These are phyloP conservation scores for Nomada ferruginata DNA, from an alignment of 2,888 invertebrate species.

Conservation along the genomic window DNA sequence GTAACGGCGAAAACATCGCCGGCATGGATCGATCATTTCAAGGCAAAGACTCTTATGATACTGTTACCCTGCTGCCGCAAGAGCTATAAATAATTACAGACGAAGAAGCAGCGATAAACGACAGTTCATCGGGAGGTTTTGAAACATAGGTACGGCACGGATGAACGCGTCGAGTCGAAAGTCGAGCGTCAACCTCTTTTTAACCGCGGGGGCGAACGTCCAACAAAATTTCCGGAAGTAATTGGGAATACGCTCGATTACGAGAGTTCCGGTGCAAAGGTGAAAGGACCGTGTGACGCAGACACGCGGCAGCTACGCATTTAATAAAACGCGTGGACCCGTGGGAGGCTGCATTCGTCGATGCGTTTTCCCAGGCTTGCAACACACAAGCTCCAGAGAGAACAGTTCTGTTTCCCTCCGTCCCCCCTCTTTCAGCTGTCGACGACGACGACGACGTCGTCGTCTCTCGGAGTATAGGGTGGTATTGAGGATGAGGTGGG, in stretches of 20 bases:
- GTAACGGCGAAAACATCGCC: conserved; percentile 7
- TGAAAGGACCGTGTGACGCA: conserved; percentile 47
- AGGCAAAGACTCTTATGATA: background rate
- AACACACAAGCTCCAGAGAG: conserved; percentile 53
- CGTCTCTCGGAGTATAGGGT: conserved; percentile 64
- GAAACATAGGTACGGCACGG: background rate
- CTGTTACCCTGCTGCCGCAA: background rate
- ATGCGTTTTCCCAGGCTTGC: conserved; percentile 58
- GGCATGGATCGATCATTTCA: conserved; percentile 26
- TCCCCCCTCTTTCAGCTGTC: conserved; percentile 45
- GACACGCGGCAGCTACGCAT: conserved; percentile 45
- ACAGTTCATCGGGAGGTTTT: background rate
- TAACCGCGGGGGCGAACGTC: background rate
- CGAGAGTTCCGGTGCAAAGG: conserved; percentile 42
- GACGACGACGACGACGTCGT: conserved; percentile 44
- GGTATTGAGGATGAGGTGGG: conserved; percentile 78
- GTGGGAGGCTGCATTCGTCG: conserved; percentile 53
- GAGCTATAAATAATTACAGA: background rate
- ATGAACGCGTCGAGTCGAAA: background rate
- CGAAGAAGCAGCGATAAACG: background rate
- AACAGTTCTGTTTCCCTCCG: conserved; percentile 61
- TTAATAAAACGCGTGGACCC: conserved; percentile 33
- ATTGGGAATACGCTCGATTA: conserved; percentile 45
- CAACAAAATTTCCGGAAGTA: conserved; percentile 34
- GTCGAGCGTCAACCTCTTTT: background rate